phyloP scores from a whole-genome alignment of 53 echinoderm and acorn worm species.

The Paracentrotus lividus region DNA sequence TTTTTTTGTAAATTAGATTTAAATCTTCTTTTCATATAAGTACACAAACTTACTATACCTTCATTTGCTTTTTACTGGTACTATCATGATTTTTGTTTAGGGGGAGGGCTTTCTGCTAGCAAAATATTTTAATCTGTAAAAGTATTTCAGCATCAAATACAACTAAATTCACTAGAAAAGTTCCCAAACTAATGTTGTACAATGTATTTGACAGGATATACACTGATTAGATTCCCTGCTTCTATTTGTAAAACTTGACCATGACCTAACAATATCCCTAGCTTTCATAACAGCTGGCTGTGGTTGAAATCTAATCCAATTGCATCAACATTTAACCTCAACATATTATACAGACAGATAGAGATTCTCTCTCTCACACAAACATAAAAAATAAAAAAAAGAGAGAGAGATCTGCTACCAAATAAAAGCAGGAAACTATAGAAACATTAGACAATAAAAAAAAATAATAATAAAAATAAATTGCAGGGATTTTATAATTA shows the following conservation, averaged over 20 bases:
- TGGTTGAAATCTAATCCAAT: not conserved
- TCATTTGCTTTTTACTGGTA: no score
- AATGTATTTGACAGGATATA: not conserved
- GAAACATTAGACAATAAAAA: no score
- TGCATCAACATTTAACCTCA: not conserved
- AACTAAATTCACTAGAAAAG: not conserved
- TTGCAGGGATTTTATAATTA: not conserved
- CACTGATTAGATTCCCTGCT: not conserved
- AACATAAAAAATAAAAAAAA: not conserved
- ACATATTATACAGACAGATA: not conserved
- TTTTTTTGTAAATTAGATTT: no score
- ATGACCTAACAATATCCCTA: constrained; percentile 17
- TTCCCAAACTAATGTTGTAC: not conserved
- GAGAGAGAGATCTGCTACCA: not conserved
- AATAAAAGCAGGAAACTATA: no score
- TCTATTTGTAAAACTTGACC: not conserved
- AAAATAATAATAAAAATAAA: no score
- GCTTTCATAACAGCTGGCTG: not conserved
- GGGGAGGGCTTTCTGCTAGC: no score
- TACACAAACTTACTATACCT: no score
- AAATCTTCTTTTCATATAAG: no score
- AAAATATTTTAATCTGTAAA: no score
- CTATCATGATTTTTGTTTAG: no score
- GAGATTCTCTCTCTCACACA: constrained; percentile 23
- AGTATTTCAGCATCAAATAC: not conserved